These are phyloP conservation scores for Caenorhabditis macrosperma DNA, from an alignment of 2,888 invertebrate genomes.

Conservation along the genomic window DNA sequence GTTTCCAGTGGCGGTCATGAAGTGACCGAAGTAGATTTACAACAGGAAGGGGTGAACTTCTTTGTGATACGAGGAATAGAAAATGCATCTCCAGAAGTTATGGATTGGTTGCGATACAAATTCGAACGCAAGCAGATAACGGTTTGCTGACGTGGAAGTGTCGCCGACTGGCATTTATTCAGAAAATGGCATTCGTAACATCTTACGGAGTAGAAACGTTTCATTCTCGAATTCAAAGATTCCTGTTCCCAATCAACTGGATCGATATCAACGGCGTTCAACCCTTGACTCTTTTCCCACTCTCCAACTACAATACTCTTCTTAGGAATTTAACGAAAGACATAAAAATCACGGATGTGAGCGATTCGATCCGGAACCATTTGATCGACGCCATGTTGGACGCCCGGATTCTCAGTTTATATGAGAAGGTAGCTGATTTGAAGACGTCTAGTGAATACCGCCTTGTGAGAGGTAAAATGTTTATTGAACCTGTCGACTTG, in stretches of 20 bases:
- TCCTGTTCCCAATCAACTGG: constrained; percentile 53
- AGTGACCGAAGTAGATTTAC: constrained; percentile 22
- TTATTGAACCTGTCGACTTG: constrained; percentile 37
- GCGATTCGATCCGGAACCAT: constrained; percentile 48
- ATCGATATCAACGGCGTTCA: constrained; percentile 12
- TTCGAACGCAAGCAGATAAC: constrained; percentile 43
- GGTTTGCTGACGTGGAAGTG: constrained; percentile 13
- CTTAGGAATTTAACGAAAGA: constrained; percentile 35
- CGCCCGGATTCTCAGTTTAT: constrained; percentile 35
- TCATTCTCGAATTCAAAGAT: constrained; percentile 35
- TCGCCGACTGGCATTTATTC: not conserved
- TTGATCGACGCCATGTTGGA: constrained; percentile 31
- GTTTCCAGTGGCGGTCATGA: constrained; percentile 41
- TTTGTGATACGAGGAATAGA: constrained; percentile 50
- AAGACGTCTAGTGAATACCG: constrained; percentile 26
- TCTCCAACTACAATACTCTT: constrained; percentile 30
- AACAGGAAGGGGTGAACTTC: constrained; percentile 38
- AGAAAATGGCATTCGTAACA: constrained; percentile 48
- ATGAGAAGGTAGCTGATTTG: constrained; percentile 32
- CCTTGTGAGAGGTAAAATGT: constrained; percentile 41
- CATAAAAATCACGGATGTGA: constrained; percentile 43
- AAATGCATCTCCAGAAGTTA: constrained; percentile 26
- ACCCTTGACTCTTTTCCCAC: constrained; percentile 27
- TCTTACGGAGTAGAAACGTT: constrained; percentile 6
- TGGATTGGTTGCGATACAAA: constrained; percentile 44